Evolutionary conservation across 37 sponge, comb jelly and placozoan genomes (phyloP), one percentile per base, ranked within the genome.

Genomic region (Haliclona indistincta): DNA sequence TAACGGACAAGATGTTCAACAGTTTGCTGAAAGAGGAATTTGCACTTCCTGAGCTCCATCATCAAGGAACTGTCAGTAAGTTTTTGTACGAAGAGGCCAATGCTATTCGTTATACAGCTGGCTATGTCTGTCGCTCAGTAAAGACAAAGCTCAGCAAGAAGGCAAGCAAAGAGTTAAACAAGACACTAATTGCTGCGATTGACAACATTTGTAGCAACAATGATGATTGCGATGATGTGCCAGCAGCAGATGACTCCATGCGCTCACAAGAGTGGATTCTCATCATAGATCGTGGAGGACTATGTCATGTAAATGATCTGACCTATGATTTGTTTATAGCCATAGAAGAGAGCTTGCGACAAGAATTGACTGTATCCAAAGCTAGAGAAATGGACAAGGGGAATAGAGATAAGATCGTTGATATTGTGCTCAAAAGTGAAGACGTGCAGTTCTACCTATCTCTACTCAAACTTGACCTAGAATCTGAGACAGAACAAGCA

Each of bases 221-320:
- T 37, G 69, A 52, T 55, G 58, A 20, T 38, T 19, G 7, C 40
- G 43, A 40, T 38, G 60, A 35, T 4, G n/a, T n/a, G n/a, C n/a
- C n/a, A n/a, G n/a, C n/a, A n/a, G n/a, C n/a, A n/a, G n/a, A n/a
- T n/a, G n/a, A n/a, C n/a, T n/a, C n/a, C n/a, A n/a, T n/a, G n/a
- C 33, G 47, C 44, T n/a, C 55, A 35, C 60, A 70, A 15, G 43
- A 34, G 7, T 81, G 81, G 81, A 33, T 62, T 0, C 22, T 64
- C 28, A 23, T 29, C 17, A 43, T 71, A n/a, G 73, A 81, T 35
- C 42, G 81, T 11, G 73, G 81, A n/a, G 81, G 81, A 10, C 65
- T 81, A 20, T 43, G 62, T 34, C 64, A 52, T 49, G 73, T 81
- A 17, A 81, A 42, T 30, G 73, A 71, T 11, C 28, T 45, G 6